phyloP scores from a whole-genome alignment of 2,113 vertebrate genomes.

The Thamnaconus septentrionalis region DNA sequence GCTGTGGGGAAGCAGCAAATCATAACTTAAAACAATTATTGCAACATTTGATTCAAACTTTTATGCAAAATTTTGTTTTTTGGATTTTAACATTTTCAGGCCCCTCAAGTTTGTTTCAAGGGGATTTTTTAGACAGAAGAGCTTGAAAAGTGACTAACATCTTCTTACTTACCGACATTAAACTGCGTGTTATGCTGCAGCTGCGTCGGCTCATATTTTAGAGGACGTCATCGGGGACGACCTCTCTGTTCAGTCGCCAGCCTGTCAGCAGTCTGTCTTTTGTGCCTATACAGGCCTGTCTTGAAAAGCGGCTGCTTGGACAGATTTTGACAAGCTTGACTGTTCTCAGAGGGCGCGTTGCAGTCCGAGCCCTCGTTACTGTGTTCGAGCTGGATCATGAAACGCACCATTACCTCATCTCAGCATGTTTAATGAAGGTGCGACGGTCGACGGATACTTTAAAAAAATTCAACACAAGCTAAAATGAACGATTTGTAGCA shows the following conservation, averaged over 20 bases:
- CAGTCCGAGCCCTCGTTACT: not conserved
- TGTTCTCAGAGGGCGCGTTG: not conserved
- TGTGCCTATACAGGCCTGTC: slow-evolving; percentile 6
- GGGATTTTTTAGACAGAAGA: too few relatives aligned
- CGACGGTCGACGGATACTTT: not conserved
- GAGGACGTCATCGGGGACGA: not conserved
- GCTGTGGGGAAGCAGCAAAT: too few relatives aligned
- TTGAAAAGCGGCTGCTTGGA: slow-evolving; percentile 17
- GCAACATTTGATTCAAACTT: too few relatives aligned
- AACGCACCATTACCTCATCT: not conserved
- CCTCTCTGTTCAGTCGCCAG: not conserved
- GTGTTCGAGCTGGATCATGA: not conserved
- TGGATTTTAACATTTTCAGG: too few relatives aligned
- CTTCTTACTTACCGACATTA: too few relatives aligned
- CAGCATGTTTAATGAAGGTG: not conserved
- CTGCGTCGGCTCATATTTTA: too few relatives aligned
- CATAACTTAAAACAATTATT: too few relatives aligned
- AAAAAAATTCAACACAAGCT: not conserved
- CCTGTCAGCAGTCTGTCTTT: slow-evolving; percentile 21
- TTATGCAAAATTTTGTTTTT: too few relatives aligned
- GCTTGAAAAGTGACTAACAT: too few relatives aligned
- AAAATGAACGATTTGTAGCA: not conserved
- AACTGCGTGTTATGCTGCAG: too few relatives aligned
- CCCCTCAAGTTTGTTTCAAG: too few relatives aligned
- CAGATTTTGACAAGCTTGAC: slow-evolving; percentile 8